phyloP scores from a whole-genome alignment of 2,113 vertebrate genomes.

The Plestiodon gilberti region DNA sequence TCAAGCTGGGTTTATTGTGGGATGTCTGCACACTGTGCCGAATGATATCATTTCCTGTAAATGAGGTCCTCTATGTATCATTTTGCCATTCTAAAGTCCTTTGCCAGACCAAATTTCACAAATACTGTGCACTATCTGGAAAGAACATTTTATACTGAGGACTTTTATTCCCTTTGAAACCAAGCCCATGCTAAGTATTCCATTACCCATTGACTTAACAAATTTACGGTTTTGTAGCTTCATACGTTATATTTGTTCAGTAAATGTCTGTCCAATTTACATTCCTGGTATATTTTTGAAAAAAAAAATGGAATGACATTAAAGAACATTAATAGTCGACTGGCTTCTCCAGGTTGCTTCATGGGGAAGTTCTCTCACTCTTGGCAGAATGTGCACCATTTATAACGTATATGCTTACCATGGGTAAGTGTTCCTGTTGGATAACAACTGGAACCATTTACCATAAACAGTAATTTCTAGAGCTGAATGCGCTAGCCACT shows the following conservation, averaged over 20 bases:
- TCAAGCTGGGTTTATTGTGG: slow-evolving; percentile 80
- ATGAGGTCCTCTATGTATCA: slow-evolving; percentile 75
- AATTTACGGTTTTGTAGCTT: slow-evolving; percentile 26
- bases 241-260: slow-evolving; percentile 14
- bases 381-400: neutral
- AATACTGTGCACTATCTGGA: slow-evolving; percentile 66
- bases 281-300: neutral
- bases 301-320: neutral
- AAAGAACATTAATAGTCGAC: neutral
- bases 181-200: slow-evolving; percentile 34
- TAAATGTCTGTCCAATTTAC: neutral
- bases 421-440: neutral
- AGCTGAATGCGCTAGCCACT: neutral
- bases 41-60: slow-evolving; percentile 81
- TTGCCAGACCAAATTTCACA: slow-evolving; percentile 74
- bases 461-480: neutral
- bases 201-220: slow-evolving; percentile 31
- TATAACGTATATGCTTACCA: neutral
- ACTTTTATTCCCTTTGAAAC: slow-evolving; percentile 59
- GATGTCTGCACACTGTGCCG: slow-evolving; percentile 73
- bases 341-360: neutral
- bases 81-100: slow-evolving; percentile 74
- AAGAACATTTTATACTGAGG: slow-evolving; percentile 64
- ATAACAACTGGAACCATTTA: neutral
- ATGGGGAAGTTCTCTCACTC: neutral